Base-by-base conservation (phyloP, 92 coral and sea anemone genomes). In the Palythoa grandiflora region DNA sequence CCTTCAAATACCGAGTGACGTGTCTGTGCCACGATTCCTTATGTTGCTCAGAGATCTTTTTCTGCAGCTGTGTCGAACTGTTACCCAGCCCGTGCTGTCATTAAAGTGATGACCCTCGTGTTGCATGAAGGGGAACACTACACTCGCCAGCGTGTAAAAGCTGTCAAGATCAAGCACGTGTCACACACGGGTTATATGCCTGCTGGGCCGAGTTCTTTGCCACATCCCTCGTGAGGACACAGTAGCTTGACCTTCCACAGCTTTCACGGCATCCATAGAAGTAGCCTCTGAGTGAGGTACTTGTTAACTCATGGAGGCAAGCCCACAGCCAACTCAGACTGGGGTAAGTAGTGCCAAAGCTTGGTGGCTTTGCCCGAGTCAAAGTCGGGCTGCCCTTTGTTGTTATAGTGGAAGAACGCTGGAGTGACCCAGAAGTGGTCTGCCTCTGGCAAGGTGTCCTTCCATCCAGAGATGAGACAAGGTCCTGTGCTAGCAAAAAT, bases 241-340 rank as follows among this genome's bases (percentile, higher is more conserved):
- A 60, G 21, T 38, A 87, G 70, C 52, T 36, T 87, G 21, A 92
- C 79, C 9, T 73, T 57, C 95, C 92, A 92, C 76, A 92, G 88
- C 73, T 92, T 92, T 65, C 90, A 85, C 3, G 92, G 94, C 6
- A 55, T 55, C 63, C 13, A 6, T 3, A 55, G 63, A 0, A 28
- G 28, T 28, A 28, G 28, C n/a, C 14, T 55, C 51, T 76, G 94
- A 9, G 85, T 86, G 68, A 85, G 85, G 73, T 52, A 89, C 16
- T 81, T 76, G 71, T 75, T 87, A 17, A 87, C 74, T 36, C 73
- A 28, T n/a, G 92, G 94, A 9, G 81, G 90, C 65, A 85, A 84
- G 6, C 50, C 66, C 38, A 79, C 10, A 16, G 77, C 51, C 47
- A 92, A 87, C 3, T 87, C 80, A 66, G 37, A 28, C 72, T 5